A percentile compares a stretch with the other conserved stretches of the same genome.
Evolutionary conservation across 2,797 vertebrate species (phyloP).

Genomic region (Emydoidea blandingii): DNA sequence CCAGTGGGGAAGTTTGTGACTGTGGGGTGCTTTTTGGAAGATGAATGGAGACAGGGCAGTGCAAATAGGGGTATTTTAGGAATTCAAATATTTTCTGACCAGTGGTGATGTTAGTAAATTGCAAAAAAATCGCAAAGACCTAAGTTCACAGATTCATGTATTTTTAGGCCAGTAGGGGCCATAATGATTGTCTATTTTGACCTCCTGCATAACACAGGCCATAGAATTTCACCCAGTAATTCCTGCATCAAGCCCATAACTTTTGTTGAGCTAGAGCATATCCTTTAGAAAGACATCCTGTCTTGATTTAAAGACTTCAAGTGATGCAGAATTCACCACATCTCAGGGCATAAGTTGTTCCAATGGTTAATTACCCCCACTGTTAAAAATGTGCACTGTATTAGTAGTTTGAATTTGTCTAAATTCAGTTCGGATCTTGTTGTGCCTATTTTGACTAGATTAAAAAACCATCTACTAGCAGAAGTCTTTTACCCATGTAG

Average conservation of each 20-base stretch:
- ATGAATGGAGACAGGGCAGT: neutral
- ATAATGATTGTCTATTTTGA: too few relatives aligned
- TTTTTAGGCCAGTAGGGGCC: too few relatives aligned
- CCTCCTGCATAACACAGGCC: too few relatives aligned
- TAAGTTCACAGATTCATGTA: neutral
- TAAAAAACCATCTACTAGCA: too few relatives aligned
- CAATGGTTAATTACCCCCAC: neutral
- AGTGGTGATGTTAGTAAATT: neutral
- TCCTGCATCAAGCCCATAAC: too few relatives aligned
- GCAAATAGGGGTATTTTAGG: neutral
- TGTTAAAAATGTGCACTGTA: neutral
- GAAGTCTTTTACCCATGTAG: neutral
- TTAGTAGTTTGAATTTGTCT: neutral
- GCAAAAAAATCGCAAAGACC: neutral
- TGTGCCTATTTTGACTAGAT: too few relatives aligned
- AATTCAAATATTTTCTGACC: neutral
- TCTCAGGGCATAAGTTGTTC: neutral
- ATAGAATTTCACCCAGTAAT: too few relatives aligned
- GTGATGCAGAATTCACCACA: neutral
- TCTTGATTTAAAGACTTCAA: neutral
- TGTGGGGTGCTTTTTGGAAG: neutral
- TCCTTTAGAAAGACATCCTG: too few relatives aligned
- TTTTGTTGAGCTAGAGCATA: too few relatives aligned
- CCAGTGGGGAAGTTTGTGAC: too few relatives aligned
- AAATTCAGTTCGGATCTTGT: neutral